Evolutionary conservation across 2,888 invertebrate genomes (phyloP), one percentile per base, ranked within the genome.

Genomic region (Agrochola lychnidis): DNA sequence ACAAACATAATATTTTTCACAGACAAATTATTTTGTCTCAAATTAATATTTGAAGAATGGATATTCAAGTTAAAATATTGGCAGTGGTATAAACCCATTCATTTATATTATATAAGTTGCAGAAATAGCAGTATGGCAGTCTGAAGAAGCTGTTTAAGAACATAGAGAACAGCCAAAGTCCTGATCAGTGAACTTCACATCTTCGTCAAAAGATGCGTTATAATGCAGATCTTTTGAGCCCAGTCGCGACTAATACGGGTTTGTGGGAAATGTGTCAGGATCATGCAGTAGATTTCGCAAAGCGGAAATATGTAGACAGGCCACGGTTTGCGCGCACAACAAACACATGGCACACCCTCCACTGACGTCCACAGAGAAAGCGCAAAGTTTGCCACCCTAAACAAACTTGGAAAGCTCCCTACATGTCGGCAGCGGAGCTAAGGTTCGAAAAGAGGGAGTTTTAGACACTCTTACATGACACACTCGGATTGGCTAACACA

Each of bases 371-470:
- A 74, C 66, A 59, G 66, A 51, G 73, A 70, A 81, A 81, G 56
- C 75, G 70, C 67, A 59, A 82, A 81, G 53, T 81, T 81, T 53
- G 45, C 63, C 84, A 40, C 70, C 85, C 75, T 53, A 81, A 74
- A 85, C 57, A 74, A 81, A 81, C 85, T 74, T 68, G 19, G 42
- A 56, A 79, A 36, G 36, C 62, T 61, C 45, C 36, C 78, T 51
- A 6, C 19, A 19, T 51, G 0, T 51, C 51, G 51, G 51, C 22
- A 22, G 19, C 22, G 51, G 22, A 51, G 51, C 51, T 51, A 22
- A 51, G 22, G 22, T 51, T 51, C 51, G 51, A 51, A 51, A 51
- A 51, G 51, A 22, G 48, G 48, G 19, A 22, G 53, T 79, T 80
- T 61, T 36, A 36, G 36, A 30, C 30, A 30, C 30, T 30, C 30